Evolutionary conservation across 2,888 invertebrate genomes (phyloP).

Genomic region (Xestoiulus laeticollis): DNA sequence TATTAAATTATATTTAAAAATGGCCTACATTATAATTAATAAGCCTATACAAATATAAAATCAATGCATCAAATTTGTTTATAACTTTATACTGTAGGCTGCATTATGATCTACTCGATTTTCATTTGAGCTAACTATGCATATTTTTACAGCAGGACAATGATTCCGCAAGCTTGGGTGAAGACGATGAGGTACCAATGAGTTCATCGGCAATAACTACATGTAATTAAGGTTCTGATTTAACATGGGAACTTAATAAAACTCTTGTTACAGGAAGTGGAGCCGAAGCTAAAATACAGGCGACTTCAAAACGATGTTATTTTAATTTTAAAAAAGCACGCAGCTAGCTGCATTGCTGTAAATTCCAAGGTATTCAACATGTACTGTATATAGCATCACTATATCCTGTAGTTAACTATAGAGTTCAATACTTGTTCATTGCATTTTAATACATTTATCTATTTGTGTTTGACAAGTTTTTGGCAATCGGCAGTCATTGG

Average conservation of each 20-base stretch:
- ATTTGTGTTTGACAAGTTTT: conserved; percentile 74
- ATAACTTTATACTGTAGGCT: too few relatives aligned
- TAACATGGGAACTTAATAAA: conserved; percentile 17
- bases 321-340: conserved; percentile 83
- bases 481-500: conserved; percentile 92
- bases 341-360: conserved; percentile 91
- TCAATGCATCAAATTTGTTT: too few relatives aligned
- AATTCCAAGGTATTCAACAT: conserved; percentile 78
- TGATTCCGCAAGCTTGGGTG: not conserved
- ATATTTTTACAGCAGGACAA: not conserved
- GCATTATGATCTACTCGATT: too few relatives aligned
- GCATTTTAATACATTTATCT: conserved; percentile 58
- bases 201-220: not conserved
- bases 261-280: conserved; percentile 58
- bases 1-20: too few relatives aligned
- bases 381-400: conserved; percentile 43
- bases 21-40: too few relatives aligned
- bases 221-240: too few relatives aligned
- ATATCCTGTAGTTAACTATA: not conserved
- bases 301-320: conserved; percentile 87
- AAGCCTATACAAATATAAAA: too few relatives aligned
- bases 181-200: conserved; percentile 2
- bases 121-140: too few relatives aligned
- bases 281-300: conserved; percentile 89
- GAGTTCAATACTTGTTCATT: not conserved